Conservation (phyloP, 2,888 invertebrate species). For the Apamea monoglypha region DNA sequence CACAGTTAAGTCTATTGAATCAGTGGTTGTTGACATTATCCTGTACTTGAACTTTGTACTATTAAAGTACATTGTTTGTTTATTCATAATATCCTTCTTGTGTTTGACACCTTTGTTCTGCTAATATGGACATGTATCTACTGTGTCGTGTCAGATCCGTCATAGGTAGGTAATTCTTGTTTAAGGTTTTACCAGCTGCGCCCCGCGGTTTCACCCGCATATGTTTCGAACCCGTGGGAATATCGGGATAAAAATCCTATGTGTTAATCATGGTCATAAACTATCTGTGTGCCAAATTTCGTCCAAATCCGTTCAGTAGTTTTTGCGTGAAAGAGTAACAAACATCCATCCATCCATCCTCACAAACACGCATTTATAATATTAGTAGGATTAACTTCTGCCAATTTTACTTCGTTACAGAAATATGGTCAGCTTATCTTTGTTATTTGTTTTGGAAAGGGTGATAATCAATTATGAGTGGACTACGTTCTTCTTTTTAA, state of each 20-base stretch:
- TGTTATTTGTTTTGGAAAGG: background rate
- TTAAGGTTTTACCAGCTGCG: background rate
- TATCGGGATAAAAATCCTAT: too few relatives aligned
- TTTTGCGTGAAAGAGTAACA: too few relatives aligned
- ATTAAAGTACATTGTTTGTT: constrained; percentile 16
- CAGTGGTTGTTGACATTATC: constrained; percentile 6
- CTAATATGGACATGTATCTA: constrained; percentile 35
- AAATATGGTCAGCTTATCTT: background rate
- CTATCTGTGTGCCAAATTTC: too few relatives aligned
- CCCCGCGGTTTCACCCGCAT: too few relatives aligned
- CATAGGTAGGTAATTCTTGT: constrained; percentile 1
- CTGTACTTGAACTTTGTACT: constrained; percentile 28
- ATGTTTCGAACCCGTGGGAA: too few relatives aligned
- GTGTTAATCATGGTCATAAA: too few relatives aligned
- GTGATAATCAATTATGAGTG: constrained; percentile 22
- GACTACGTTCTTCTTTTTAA: background rate
- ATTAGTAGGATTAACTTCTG: too few relatives aligned
- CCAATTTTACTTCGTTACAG: background rate
- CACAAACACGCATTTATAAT: too few relatives aligned
- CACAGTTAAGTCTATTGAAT: background rate
- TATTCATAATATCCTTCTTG: constrained; percentile 32
- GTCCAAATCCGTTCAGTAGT: too few relatives aligned
- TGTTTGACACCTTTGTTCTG: constrained; percentile 47
- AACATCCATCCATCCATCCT: too few relatives aligned
- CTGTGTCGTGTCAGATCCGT: constrained; percentile 9